These are phyloP conservation scores for Allobates femoralis DNA, from an alignment of 2,797 vertebrate species.

Conservation along the genomic window DNA sequence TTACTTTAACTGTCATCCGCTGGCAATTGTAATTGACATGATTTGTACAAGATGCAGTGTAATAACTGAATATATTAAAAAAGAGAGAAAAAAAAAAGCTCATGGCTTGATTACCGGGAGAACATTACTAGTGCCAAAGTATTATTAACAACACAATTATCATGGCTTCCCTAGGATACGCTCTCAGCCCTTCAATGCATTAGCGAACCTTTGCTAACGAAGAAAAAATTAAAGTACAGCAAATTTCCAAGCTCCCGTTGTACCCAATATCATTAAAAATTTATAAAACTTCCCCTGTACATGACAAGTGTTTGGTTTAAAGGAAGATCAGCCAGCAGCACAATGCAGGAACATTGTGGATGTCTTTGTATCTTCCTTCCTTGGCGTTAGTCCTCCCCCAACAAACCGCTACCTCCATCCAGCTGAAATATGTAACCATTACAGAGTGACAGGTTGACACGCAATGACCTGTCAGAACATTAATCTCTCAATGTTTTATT, in stretches of 20 bases:
- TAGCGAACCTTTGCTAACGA: slow-evolving; percentile 91
- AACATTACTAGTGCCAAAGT: slow-evolving; percentile 90
- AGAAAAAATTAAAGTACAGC: slow-evolving; percentile 94
- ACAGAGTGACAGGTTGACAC: slow-evolving; percentile 92
- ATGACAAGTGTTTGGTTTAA: slow-evolving; percentile 90
- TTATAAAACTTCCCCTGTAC: slow-evolving; percentile 90
- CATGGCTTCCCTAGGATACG: slow-evolving; percentile 88
- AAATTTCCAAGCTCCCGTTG: slow-evolving; percentile 94
- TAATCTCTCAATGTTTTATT: slow-evolving; percentile 91
- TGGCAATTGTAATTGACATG: slow-evolving; percentile 89
- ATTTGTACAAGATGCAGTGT: slow-evolving; percentile 89
- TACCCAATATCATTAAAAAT: slow-evolving; percentile 97
- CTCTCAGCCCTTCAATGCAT: slow-evolving; percentile 91
- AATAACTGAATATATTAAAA: slow-evolving; percentile 92
- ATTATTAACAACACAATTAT: slow-evolving; percentile 92
- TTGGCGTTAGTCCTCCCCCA: slow-evolving; percentile 73
- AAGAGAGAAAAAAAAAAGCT: slow-evolving; percentile 81
- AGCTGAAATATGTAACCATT: slow-evolving; percentile 93
- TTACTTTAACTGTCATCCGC: slow-evolving; percentile 89
- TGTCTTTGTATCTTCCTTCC: slow-evolving; percentile 77
- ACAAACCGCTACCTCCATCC: slow-evolving; percentile 81
- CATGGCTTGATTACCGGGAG: slow-evolving; percentile 91
- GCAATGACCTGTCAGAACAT: slow-evolving; percentile 91
- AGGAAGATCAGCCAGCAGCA: slow-evolving; percentile 85
- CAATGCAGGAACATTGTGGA: slow-evolving; percentile 76